Conservation (phyloP, 2,113 vertebrate species). For the Benitochromis conjunctus region DNA sequence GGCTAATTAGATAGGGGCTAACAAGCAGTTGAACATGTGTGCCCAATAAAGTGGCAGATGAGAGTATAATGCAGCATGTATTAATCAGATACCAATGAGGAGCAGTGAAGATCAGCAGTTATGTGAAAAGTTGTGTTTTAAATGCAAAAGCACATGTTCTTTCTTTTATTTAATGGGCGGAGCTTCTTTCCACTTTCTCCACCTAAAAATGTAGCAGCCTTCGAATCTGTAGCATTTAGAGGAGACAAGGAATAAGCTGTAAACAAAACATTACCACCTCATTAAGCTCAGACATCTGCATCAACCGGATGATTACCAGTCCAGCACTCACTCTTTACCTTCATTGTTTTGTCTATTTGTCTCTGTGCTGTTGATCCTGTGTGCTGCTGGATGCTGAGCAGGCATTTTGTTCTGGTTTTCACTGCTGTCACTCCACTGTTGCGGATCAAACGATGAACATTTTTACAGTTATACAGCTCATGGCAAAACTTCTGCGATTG, state of each 20-base stretch:
- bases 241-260: not conserved
- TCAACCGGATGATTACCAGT: not conserved
- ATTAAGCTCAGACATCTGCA: not conserved
- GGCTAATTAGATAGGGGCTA: not conserved
- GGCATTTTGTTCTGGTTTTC: not conserved
- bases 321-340: not conserved
- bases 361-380: not conserved
- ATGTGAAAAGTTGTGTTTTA: not conserved
- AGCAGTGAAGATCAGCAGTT: not conserved
- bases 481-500: not conserved
- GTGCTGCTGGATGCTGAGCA: not conserved
- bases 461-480: not conserved
- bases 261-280: not conserved
- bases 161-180: not conserved
- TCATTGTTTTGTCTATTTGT: not conserved
- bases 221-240: not conserved
- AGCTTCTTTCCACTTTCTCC: not conserved
- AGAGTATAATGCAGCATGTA: not conserved
- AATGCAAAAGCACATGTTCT: not conserved
- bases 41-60: not conserved
- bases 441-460: not conserved
- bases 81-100: not conserved
- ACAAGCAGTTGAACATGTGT: not conserved
- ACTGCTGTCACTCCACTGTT: not conserved
- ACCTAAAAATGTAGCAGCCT: not conserved